Base-by-base conservation (phyloP, 2,797 vertebrate species). In the Cheirogaleus major region DNA sequence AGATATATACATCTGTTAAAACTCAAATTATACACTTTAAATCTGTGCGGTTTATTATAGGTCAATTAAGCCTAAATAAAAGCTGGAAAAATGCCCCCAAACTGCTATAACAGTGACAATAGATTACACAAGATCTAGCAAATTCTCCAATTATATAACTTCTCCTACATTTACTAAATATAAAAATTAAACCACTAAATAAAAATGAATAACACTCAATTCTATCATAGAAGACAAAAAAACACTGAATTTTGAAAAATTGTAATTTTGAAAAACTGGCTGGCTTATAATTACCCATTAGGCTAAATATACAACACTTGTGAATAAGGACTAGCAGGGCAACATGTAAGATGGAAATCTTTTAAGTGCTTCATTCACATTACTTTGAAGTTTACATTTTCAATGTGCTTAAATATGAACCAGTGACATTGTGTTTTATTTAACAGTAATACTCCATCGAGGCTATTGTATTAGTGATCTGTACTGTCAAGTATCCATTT, bases 321-420 rank as follows among this genome's bases (percentile, higher is more conserved):
- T 90, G 41, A 78, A 50, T 70, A 93, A 89, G 27, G 15, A 89
- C 30, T 78, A 93, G 14, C 86, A 91, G 2, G 57, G 32, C 17
- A 92, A 76, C 55, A 95, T 52, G 30, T 63, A 79, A 84, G 32
- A 89, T 63, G 57, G 63, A 67, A 82, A 89, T 48, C 25, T 43
- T 93, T 65, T 35, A 89, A 89, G 32, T 63, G 30, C 43, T 93
- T 89, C 89, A 89, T 41, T 83, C 70, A 79, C 25, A 89, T 55
- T 91, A 73, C 45, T 94, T 90, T 88, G 45, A 90, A 95, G n/a
- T 85, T 91, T 89, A 61, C 45, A 88, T 52, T 92, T 95, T 91
- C 67, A 93, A 27, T 35, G 45, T 50, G 14, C 6, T 93, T 20
- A 81, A 95, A 76, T 78, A 25, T 38, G 55, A 92, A 89, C 32